A percentile compares a stretch with the other conserved stretches of the same genome.
These are phyloP conservation scores for Camponotus pennsylvanicus DNA, from an alignment of 1,140 invertebrate species.

Conservation along the genomic window DNA sequence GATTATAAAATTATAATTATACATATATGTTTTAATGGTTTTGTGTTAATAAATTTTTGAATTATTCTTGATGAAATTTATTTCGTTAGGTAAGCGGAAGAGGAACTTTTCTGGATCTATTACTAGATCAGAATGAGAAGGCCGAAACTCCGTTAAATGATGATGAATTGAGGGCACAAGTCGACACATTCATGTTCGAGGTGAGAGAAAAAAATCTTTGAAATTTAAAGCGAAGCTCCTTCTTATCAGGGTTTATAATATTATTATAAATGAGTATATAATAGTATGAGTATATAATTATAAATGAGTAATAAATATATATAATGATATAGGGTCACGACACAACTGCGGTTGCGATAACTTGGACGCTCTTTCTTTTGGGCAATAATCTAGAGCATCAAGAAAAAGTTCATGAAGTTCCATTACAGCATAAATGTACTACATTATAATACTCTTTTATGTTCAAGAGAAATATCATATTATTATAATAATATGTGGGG, in stretches of 20 bases:
- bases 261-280: too few relatives aligned
- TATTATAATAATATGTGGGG: too few relatives aligned
- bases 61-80: neutral
- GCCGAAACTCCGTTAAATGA: slow-evolving; percentile 87
- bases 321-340: slow-evolving; percentile 86
- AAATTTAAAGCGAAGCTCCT: neutral
- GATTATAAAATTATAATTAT: slow-evolving; percentile 19
- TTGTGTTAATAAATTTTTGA: neutral
- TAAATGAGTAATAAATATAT: neutral
- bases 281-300: neutral
- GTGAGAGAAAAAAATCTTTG: slow-evolving; percentile 80
- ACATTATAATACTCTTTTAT: neutral
- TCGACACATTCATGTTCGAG: slow-evolving; percentile 93
- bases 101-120: slow-evolving; percentile 90
- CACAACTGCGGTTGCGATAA: slow-evolving; percentile 88
- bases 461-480: too few relatives aligned
- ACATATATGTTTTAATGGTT: neutral
- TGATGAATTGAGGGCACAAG: slow-evolving; percentile 90
- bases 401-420: slow-evolving; percentile 88
- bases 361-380: slow-evolving; percentile 85
- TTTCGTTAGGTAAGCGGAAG: slow-evolving; percentile 79
- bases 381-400: slow-evolving; percentile 87
- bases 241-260: neutral
- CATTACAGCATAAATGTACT: neutral
- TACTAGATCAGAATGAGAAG: slow-evolving; percentile 87